Evolutionary conservation across 2,888 invertebrate species (phyloP).

Genomic region (Stenurella melanura): DNA sequence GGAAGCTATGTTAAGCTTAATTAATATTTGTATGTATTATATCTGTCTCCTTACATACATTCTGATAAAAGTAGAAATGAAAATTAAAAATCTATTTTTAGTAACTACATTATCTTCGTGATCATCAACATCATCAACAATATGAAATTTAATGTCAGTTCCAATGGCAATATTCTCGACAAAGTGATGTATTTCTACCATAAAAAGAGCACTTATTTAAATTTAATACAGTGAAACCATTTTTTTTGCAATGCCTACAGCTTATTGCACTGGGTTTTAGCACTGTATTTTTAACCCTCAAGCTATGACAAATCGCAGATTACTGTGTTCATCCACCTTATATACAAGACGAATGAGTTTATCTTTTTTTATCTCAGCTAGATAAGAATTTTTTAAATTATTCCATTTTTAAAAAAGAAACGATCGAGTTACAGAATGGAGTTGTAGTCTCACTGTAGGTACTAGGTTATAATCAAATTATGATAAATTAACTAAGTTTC

Average conservation of each 20-base stretch:
- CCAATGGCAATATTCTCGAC: background rate
- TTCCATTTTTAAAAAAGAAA: background rate
- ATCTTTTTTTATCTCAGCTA: background rate
- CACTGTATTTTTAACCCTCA: background rate
- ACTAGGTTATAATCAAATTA: background rate
- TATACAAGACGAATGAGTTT: background rate
- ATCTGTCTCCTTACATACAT: no score
- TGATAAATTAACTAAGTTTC: background rate
- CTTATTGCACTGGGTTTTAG: background rate
- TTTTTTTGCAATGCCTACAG: background rate
- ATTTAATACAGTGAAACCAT: background rate
- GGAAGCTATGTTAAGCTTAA: no score
- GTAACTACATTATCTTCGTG: background rate
- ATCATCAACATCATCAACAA: background rate
- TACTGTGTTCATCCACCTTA: background rate
- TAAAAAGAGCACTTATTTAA: background rate
- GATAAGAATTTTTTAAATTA: constrained; percentile 7
- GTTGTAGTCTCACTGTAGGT: background rate
- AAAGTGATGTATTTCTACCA: background rate
- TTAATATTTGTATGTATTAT: no score
- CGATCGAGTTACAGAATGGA: background rate
- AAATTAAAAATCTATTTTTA: background rate
- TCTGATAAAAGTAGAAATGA: no score
- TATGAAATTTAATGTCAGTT: background rate
- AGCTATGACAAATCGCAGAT: background rate